Conservation (phyloP, 2,888 invertebrate species). For the Ephialtes manifestator region DNA sequence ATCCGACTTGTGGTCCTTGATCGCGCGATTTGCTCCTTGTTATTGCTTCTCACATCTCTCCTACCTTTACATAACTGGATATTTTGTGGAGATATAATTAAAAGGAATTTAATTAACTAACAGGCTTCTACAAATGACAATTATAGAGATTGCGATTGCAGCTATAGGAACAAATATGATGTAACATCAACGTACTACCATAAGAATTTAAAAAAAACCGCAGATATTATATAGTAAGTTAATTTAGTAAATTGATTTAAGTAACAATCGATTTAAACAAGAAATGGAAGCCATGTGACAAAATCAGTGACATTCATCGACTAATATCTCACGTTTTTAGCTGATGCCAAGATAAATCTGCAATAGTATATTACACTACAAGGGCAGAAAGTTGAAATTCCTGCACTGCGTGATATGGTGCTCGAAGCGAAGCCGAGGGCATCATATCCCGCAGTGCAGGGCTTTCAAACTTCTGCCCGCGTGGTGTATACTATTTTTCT, state of each 20-base stretch:
- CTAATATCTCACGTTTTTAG: too few species aligned
- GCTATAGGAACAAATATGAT: not conserved
- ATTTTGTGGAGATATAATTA: not conserved
- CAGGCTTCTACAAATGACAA: not conserved
- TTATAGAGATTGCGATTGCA: not conserved
- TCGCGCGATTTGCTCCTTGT: not conserved
- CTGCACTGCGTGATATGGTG: too few species aligned
- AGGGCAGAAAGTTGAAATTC: too few species aligned
- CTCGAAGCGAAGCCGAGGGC: too few species aligned
- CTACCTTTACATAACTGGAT: not conserved
- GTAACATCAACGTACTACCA: not conserved
- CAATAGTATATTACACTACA: too few species aligned
- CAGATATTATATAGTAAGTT: not conserved
- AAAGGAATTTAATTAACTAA: constrained; percentile 4
- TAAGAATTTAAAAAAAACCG: not conserved
- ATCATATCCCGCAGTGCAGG: too few species aligned
- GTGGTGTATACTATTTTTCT: too few species aligned
- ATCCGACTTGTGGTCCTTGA: not conserved
- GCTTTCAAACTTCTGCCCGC: too few species aligned
- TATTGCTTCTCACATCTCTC: not conserved
- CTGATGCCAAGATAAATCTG: too few species aligned
- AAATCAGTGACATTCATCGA: too few species aligned
- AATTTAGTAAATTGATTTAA: not conserved
- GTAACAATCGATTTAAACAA: too few species aligned
- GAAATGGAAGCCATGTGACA: too few species aligned